Evolutionary conservation across 92 coral and sea anemone genomes (phyloP).

Genomic region (Zoanthus solanderi): DNA sequence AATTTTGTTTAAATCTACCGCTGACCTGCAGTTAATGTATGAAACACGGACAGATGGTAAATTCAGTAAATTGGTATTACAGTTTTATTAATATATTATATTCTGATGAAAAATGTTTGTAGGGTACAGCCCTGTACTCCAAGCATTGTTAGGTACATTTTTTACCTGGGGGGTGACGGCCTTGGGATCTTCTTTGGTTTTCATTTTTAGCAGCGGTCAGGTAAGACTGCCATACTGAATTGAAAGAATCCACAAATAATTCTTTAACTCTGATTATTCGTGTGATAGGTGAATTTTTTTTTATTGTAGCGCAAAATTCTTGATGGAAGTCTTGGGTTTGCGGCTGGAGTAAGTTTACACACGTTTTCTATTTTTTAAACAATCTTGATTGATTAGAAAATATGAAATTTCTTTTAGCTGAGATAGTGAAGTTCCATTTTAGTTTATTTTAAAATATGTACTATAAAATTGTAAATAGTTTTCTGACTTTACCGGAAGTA

Average conservation of each 20-base stretch:
- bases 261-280: not conserved
- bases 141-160: constrained; percentile 94
- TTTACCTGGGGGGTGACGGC: constrained; percentile 99
- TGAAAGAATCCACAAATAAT: no score
- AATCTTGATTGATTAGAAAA: not conserved
- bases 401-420: no score
- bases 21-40: not conserved
- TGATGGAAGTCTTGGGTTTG: constrained; percentile 98
- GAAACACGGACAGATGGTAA: not conserved
- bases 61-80: not conserved
- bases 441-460: no score
- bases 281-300: not conserved
- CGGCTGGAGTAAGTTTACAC: constrained; percentile 91
- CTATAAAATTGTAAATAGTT: no score
- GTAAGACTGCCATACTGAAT: constrained; percentile 40
- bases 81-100: not conserved
- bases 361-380: not conserved
- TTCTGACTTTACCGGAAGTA: no score
- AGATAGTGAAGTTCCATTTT: no score
- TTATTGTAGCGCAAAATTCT: constrained; percentile 86
- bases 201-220: constrained; percentile 92
- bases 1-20: not conserved
- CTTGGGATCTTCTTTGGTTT: constrained; percentile 89
- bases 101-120: constrained; percentile 66
- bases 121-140: constrained; percentile 82